These are phyloP conservation scores for Epinephelus lanceolatus DNA, from an alignment of 2,113 vertebrate species.

Conservation along the genomic window DNA sequence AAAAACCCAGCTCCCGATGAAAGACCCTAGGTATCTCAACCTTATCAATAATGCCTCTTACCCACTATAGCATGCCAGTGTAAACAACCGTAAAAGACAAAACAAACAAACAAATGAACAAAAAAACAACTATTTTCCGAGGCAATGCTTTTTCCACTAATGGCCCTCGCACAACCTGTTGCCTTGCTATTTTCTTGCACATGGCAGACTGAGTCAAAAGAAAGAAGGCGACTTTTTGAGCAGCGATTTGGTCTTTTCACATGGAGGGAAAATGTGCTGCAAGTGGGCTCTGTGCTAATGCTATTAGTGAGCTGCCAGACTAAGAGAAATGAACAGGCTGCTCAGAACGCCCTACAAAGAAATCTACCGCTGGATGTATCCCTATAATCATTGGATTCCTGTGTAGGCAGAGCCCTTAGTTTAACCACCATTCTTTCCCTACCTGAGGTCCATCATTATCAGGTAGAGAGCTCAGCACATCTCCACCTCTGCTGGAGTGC, in stretches of 20 bases:
- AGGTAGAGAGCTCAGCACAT: conserved; percentile 21
- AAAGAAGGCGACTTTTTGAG: conserved; percentile 13
- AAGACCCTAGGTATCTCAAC: conserved; percentile 29
- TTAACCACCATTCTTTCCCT: conserved; percentile 36
- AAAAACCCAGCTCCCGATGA: conserved; percentile 31
- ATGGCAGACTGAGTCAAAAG: conserved; percentile 16
- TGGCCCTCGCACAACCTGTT: conserved; percentile 41
- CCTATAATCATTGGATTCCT: conserved; percentile 38
- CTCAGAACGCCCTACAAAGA: conserved; percentile 19
- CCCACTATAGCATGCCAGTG: conserved; percentile 19
- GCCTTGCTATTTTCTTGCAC: conserved; percentile 16
- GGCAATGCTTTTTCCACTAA: conserved; percentile 49
- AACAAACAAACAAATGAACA: not conserved
- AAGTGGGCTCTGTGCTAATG: conserved; percentile 31
- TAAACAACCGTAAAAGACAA: conserved; percentile 40
- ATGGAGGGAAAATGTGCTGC: not conserved
- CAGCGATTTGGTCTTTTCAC: conserved; percentile 16
- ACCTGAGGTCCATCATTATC: conserved; percentile 50
- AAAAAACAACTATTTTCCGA: not conserved
- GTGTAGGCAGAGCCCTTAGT: conserved; percentile 34
- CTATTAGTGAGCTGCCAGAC: conserved; percentile 26
- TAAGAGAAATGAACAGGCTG: conserved; percentile 15
- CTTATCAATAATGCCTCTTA: conserved; percentile 40
- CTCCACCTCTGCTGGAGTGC: conserved; percentile 7
- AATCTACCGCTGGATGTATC: conserved; percentile 13